These are phyloP conservation scores for Scarus forsteni DNA, from an alignment of 2,797 vertebrate species.

Conservation along the genomic window DNA sequence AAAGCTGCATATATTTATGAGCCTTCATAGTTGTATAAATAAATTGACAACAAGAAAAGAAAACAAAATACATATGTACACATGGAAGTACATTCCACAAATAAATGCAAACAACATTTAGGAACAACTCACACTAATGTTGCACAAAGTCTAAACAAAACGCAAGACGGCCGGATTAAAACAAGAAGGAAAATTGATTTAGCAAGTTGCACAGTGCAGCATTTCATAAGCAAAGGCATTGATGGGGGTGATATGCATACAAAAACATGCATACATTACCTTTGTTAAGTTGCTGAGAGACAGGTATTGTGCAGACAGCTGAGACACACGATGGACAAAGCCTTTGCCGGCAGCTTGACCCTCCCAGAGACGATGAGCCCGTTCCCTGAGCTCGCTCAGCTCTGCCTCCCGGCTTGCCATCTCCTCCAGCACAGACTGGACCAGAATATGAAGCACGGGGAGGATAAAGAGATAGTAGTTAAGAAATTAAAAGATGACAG, in stretches of 20 bases:
- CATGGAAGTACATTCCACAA: too few species aligned
- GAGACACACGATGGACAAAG: constrained; percentile 97
- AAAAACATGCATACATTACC: constrained; percentile 79
- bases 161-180: too few species aligned
- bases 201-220: constrained; percentile 29
- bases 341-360: constrained; percentile 95
- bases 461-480: constrained; percentile 19
- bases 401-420: constrained; percentile 92
- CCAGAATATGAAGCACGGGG: constrained; percentile 32
- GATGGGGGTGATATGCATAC: constrained; percentile 13
- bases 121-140: too few species aligned
- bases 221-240: constrained; percentile 31
- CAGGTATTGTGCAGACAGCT: constrained; percentile 96
- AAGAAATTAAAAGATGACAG: constrained; percentile 27
- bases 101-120: too few species aligned
- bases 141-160: too few species aligned
- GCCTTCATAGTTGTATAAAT: too few species aligned
- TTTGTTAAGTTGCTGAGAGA: constrained; percentile 97
- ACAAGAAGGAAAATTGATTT: background rate
- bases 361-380: constrained; percentile 96
- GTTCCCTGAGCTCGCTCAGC: constrained; percentile 93
- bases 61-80: too few species aligned
- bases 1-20: too few species aligned
- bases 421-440: constrained; percentile 96
- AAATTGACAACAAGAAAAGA: too few species aligned